phyloP scores from a whole-genome alignment of 1,140 invertebrate species.

The Tetragnatha versicolor region DNA sequence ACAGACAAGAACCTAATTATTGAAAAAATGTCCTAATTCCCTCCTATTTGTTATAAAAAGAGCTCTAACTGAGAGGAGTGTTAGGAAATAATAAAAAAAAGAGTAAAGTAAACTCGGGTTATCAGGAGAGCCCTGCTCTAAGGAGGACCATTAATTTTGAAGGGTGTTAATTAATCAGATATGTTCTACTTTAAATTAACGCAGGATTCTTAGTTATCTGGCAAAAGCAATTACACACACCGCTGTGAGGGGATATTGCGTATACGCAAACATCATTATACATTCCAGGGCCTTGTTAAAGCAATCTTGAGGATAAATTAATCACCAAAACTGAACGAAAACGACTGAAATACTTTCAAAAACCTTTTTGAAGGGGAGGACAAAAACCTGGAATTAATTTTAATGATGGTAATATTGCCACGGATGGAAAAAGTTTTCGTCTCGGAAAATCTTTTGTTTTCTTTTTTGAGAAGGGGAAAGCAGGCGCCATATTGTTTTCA shows the following conservation, averaged over 20 bases:
- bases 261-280: constrained; percentile 2
- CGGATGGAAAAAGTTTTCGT: too few species aligned
- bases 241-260: background rate
- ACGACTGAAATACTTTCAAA: background rate
- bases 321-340: constrained; percentile 1
- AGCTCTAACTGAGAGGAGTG: background rate
- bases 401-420: too few species aligned
- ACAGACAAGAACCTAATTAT: background rate
- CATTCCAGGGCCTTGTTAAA: background rate
- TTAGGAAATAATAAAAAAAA: constrained; percentile 4
- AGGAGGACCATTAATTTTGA: constrained; percentile 1
- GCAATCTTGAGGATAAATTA: background rate
- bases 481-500: too few species aligned
- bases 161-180: constrained; percentile 15
- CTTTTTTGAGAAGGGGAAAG: too few species aligned
- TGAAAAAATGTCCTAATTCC: constrained; percentile 1
- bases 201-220: constrained; percentile 8
- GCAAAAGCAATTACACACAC: constrained; percentile 3
- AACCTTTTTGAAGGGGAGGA: too few species aligned
- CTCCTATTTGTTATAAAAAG: background rate
- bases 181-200: constrained; percentile 25
- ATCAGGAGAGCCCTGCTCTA: background rate
- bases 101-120: background rate
- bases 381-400: too few species aligned
- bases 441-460: too few species aligned